Evolutionary conservation across 2,888 invertebrate species (phyloP).

Genomic region (Hecatera dysodea): DNA sequence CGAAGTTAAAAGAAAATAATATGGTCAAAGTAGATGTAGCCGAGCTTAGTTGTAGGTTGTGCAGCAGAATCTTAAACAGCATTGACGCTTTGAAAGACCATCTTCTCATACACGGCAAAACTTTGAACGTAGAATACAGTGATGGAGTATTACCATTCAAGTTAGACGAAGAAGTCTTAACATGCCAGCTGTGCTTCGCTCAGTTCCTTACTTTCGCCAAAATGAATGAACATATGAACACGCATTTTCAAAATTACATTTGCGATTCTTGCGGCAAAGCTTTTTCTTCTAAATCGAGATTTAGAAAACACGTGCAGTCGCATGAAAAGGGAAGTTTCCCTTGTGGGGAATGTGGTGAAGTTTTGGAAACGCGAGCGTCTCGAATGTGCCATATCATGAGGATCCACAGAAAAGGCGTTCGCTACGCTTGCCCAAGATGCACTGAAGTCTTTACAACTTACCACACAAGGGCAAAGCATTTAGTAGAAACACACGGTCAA

Average conservation of each 20-base stretch:
- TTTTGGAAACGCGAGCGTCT: slow-evolving; percentile 79
- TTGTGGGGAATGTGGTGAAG: slow-evolving; percentile 81
- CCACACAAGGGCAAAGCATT: slow-evolving; percentile 81
- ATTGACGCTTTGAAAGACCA: slow-evolving; percentile 82
- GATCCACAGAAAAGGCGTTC: slow-evolving; percentile 80
- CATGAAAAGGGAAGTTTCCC: slow-evolving; percentile 83
- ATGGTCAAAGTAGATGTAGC: slow-evolving; percentile 87
- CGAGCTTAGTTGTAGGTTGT: slow-evolving; percentile 80
- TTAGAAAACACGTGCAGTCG: slow-evolving; percentile 83
- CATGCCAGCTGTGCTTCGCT: slow-evolving; percentile 81
- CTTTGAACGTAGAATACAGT: slow-evolving; percentile 75
- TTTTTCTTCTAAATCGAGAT: slow-evolving; percentile 83
- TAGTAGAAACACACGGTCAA: slow-evolving; percentile 80
- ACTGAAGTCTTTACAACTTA: slow-evolving; percentile 83
- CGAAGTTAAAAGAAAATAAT: slow-evolving; percentile 85
- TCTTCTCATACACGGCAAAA: slow-evolving; percentile 75
- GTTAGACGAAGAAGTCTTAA: slow-evolving; percentile 75
- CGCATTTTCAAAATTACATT: slow-evolving; percentile 84
- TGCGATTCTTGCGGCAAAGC: slow-evolving; percentile 86
- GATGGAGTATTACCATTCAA: slow-evolving; percentile 87
- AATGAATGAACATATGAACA: slow-evolving; percentile 86
- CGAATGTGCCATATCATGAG: slow-evolving; percentile 80
- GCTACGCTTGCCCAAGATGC: slow-evolving; percentile 85
- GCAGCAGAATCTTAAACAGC: slow-evolving; percentile 70
- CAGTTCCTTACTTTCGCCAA: slow-evolving; percentile 78